Percentiles rank a stretch among this genome's conserved stretches.
These are phyloP conservation scores for Magallana nippona DNA, from an alignment of 2,888 invertebrate species.

Conservation along the genomic window DNA sequence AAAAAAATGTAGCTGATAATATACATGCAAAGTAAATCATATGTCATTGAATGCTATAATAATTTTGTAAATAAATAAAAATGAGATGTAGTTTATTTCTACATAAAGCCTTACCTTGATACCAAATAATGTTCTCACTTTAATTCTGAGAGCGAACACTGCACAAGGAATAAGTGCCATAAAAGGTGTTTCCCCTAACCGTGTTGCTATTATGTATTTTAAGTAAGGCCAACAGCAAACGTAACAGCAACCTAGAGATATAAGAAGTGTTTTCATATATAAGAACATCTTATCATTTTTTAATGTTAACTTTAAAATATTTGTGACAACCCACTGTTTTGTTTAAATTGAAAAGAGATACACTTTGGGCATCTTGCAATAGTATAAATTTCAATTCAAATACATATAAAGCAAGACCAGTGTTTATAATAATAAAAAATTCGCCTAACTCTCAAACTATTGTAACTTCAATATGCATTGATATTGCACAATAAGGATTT, in stretches of 20 bases:
- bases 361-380: too few species aligned
- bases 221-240: slow-evolving; percentile 72
- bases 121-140: slow-evolving; percentile 72
- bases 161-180: slow-evolving; percentile 74
- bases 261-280: too few species aligned
- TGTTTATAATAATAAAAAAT: too few species aligned
- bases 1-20: too few species aligned
- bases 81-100: background rate
- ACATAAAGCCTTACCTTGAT: slow-evolving; percentile 66
- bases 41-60: background rate
- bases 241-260: slow-evolving; percentile 59
- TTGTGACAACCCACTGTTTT: background rate
- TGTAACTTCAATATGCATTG: too few species aligned
- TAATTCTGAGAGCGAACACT: slow-evolving; percentile 70
- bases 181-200: slow-evolving; percentile 74
- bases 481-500: too few species aligned
- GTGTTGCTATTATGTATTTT: slow-evolving; percentile 68
- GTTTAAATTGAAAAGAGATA: too few species aligned
- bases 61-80: background rate
- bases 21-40: background rate
- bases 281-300: too few species aligned
- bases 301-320: too few species aligned
- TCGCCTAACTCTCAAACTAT: too few species aligned
- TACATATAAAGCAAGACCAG: too few species aligned
- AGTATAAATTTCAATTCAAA: too few species aligned